A percentile compares a stretch with the other conserved stretches of the same genome.
Conservation (phyloP, 2,888 invertebrate species). For the Mythimna impura region DNA sequence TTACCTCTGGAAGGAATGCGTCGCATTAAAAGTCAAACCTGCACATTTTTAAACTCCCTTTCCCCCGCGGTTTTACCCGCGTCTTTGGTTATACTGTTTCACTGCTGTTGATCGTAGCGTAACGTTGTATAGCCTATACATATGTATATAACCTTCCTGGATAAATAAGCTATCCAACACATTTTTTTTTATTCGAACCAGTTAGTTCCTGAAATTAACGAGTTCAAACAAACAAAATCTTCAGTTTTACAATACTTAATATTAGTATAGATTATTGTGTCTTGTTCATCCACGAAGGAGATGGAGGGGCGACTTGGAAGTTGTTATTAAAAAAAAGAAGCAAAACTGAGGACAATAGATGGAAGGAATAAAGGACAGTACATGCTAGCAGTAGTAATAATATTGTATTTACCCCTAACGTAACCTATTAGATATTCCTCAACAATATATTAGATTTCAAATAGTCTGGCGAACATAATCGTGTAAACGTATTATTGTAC, state of each 20-base stretch:
- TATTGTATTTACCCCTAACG: neutral
- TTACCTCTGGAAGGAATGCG: neutral
- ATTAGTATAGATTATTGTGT: too few species aligned
- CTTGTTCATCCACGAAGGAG: neutral
- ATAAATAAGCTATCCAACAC: too few species aligned
- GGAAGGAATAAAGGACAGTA: neutral
- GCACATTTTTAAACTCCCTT: neutral
- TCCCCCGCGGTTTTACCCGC: too few species aligned
- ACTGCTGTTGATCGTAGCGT: too few species aligned
- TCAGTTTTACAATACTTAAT: too few species aligned
- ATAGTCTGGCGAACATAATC: constrained; percentile 1
- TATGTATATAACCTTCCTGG: too few species aligned
- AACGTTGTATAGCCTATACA: too few species aligned
- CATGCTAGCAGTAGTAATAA: neutral
- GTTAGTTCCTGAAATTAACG: too few species aligned
- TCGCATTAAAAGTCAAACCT: neutral
- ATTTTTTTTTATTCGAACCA: too few species aligned
- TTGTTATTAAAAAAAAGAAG: neutral
- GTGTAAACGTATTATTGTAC: neutral
- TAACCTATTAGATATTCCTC: neutral
- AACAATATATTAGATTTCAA: neutral
- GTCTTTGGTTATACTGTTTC: too few species aligned
- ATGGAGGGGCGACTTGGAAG: neutral
- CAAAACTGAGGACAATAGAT: neutral
- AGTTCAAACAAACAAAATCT: too few species aligned